Percentiles rank a stretch among this genome's conserved stretches.
Evolutionary conservation across 2,888 invertebrate genomes (phyloP).

Genomic region (Agriopis marginaria): DNA sequence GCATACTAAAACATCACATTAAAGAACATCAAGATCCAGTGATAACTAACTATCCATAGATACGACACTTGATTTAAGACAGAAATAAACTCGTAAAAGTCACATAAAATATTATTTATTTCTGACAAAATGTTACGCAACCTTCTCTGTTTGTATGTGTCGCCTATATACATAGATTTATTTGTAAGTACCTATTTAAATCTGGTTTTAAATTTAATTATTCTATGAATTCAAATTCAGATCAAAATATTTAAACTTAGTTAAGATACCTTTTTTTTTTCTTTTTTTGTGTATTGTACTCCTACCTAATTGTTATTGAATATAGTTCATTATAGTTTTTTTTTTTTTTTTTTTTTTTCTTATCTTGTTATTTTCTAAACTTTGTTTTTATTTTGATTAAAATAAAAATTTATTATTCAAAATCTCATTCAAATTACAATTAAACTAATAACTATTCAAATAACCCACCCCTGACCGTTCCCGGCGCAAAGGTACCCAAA

Average conservation of each 20-base stretch:
- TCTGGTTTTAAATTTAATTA: neutral
- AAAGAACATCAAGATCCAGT: conserved; percentile 1
- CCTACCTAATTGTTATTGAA: too few relatives aligned
- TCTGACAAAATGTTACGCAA: conserved; percentile 16
- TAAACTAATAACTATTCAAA: too few relatives aligned
- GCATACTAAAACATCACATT: conserved; percentile 10
- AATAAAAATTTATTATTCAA: too few relatives aligned
- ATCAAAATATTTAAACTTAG: neutral
- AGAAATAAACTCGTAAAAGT: conserved; percentile 29
- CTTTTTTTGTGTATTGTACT: neutral
- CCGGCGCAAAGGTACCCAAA: too few relatives aligned
- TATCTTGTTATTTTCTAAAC: too few relatives aligned
- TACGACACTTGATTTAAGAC: conserved; percentile 22
- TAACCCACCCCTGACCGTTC: too few relatives aligned
- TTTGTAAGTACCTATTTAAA: neutral
- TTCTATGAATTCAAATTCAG: too few relatives aligned
- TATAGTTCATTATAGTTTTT: too few relatives aligned
- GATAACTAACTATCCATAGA: conserved; percentile 11
- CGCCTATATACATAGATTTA: too few relatives aligned
- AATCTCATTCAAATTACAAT: too few relatives aligned
- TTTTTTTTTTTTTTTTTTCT: too few relatives aligned
- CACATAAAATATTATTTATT: conserved; percentile 38
- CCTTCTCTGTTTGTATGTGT: neutral
- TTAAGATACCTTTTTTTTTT: neutral
- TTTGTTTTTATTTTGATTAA: too few relatives aligned